Base-by-base conservation (phyloP, 2,113 vertebrate genomes). In the Nicator chloris region DNA sequence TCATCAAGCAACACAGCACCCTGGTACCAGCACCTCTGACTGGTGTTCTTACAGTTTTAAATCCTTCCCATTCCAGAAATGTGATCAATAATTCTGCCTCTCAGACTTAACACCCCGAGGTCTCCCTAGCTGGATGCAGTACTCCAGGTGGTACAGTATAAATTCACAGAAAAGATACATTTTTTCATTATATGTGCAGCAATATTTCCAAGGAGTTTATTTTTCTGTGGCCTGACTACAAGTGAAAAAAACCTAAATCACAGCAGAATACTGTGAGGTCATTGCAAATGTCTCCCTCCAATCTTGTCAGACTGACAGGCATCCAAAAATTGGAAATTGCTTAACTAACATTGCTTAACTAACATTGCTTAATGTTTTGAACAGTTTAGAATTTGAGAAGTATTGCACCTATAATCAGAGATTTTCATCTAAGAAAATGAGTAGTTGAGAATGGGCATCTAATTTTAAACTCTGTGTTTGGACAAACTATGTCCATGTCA, bases 401-500 rank as follows among this genome's bases (percentile, higher is more conserved):
- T 15, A 15, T 50, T 83, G 26, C 15, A 39, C 18, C 26, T 49
- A 23, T 37, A 66, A 49, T 8, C 33, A 75, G n/a, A 82, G n/a
- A 37, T 0, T 28, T 4, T 65, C 26, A n/a, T 61, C 15, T 28
- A 17, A 42, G 24, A 20, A 37, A 76, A 39, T 23, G 10, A 68
- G 14, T 27, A 51, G 17, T 28, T 87, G 65, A 92, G 84, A 75
- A 14, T 7, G 3, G 13, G 12, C 5, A 70, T 49, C 57, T 65
- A 44, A 22, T 68, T 91, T 39, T 49, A 40, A 68, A 76, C 23
- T 68, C 57, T n/a, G 10, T 44, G 4, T 70, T 60, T 30, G 31
- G 40, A 77, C 16, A 45, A 49, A 49, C 12, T 49, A 1, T 3
- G 4, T 47, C 23, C 15, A 13, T 0, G 0, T 59, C 49, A 53